Conservation (phyloP, 2,888 invertebrate genomes). For the Hydrotaea diabolus region DNA sequence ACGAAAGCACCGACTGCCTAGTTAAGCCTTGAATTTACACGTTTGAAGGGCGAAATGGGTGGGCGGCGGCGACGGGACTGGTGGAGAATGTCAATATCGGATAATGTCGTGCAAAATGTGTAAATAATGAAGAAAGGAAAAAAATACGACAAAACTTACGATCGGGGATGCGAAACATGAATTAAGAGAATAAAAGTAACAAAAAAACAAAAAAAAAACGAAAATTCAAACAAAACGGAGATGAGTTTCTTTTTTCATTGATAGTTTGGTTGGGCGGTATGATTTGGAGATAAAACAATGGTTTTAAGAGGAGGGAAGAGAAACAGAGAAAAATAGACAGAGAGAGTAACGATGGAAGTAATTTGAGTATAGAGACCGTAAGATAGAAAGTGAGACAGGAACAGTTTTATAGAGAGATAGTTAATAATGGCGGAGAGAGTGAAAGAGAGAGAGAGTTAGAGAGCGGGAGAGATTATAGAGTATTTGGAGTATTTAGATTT, state of each 20-base stretch:
- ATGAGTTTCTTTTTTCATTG: too few species aligned
- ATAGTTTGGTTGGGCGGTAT: constrained; percentile 26
- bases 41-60: neutral
- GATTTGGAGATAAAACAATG: neutral
- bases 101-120: constrained; percentile 20
- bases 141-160: constrained; percentile 30
- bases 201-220: neutral
- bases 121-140: constrained; percentile 8
- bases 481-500: constrained; percentile 22
- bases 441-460: constrained; percentile 50
- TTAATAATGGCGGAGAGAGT: constrained; percentile 59
- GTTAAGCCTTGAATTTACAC: constrained; percentile 4
- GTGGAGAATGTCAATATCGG: constrained; percentile 12
- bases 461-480: constrained; percentile 42
- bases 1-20: neutral
- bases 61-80: neutral
- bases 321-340: constrained; percentile 8
- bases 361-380: constrained; percentile 6
- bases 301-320: constrained; percentile 14
- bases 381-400: constrained; percentile 35
- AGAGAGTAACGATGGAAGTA: neutral
- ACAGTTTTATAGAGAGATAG: constrained; percentile 44
- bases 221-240: constrained; percentile 25
- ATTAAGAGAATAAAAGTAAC: neutral
- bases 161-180: constrained; percentile 35